Evolutionary conservation across 2,797 vertebrate genomes (phyloP), one percentile per base, ranked within the genome.

Genomic region (Ptychobarbus kaznakovi): DNA sequence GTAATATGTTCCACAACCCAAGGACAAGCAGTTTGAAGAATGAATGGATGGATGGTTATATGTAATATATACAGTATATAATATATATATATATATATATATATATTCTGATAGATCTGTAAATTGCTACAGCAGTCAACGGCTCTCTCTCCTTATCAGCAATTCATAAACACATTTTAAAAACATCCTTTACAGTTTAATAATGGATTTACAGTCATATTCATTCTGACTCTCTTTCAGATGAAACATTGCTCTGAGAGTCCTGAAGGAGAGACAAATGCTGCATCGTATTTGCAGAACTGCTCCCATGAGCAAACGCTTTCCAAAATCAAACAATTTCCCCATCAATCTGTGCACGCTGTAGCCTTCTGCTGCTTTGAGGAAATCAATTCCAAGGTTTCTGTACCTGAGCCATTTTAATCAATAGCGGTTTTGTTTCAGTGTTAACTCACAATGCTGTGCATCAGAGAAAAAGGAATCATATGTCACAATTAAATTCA

Each of bases 241-340:
- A 51, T 74, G 15, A 74, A 51, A 28, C 44, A 49, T 49, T 49
- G 44, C 72, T 49, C 44, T 32, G 44, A 73, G 44, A 6, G 72
- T 49, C 72, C 25, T 74, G 15, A 74, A 51, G 72, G 72, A 32
- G 44, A 74, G 25, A 20, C 42, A 51, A 9, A 74, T 49, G 42
- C 42, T 73, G 42, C 44, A 15, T 25, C 1, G 40, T n/a, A 28
- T 49, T 73, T 73, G 15, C n/a, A 74, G 70, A 74, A 49, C 25
- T 18, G 72, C 72, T 49, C 15, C 44, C 44, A 74, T 49, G 40
- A 72, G 22, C 69, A 72, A 72, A 72, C 6, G 12, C 12, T 72
- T 72, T 72, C 40, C 12, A n/a, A 72, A 74, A 74, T 46, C 15
- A 25, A 49, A 74, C 72, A 51, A 28, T 74, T 74, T 49, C 15